Evolutionary conservation across 2,888 invertebrate species (phyloP).

Genomic region (Stenodema calcarata): DNA sequence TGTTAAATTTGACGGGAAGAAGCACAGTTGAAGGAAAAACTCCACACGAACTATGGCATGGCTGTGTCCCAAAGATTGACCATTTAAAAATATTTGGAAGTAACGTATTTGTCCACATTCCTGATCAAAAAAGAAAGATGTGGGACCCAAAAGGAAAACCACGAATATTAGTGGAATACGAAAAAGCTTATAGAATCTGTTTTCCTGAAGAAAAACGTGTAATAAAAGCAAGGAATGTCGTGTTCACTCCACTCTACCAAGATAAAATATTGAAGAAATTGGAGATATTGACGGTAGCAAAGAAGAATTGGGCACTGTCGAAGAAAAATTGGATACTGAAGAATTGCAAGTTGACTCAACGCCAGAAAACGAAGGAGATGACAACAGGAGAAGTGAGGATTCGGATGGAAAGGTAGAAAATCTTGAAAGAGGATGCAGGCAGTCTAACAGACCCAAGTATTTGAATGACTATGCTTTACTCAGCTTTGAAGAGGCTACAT

Average conservation of each 20-base stretch:
- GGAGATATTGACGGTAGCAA: background rate
- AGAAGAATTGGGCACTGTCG: background rate
- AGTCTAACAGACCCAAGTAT: background rate
- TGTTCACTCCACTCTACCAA: background rate
- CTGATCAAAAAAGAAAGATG: constrained; percentile 25
- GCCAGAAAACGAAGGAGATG: no score
- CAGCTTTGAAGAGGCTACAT: background rate
- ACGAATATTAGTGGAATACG: constrained; percentile 41
- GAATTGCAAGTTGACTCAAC: no score
- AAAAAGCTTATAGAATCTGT: no score
- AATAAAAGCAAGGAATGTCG: constrained; percentile 23
- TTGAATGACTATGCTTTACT: background rate
- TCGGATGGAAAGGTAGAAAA: background rate
- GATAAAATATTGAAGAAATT: background rate
- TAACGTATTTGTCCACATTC: constrained; percentile 20
- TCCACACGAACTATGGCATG: no score
- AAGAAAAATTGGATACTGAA: background rate
- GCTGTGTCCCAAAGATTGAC: no score
- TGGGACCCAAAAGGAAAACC: constrained; percentile 37
- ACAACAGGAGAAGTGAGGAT: constrained; percentile 15
- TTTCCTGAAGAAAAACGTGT: no score
- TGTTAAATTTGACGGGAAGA: constrained; percentile 10
- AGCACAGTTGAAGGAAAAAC: no score
- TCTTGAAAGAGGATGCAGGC: background rate
- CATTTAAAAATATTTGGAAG: constrained; percentile 17